A percentile compares a stretch with the other conserved stretches of the same genome.
Conservation (phyloP, 2,113 vertebrate genomes). For the Megaceryle maxima region DNA sequence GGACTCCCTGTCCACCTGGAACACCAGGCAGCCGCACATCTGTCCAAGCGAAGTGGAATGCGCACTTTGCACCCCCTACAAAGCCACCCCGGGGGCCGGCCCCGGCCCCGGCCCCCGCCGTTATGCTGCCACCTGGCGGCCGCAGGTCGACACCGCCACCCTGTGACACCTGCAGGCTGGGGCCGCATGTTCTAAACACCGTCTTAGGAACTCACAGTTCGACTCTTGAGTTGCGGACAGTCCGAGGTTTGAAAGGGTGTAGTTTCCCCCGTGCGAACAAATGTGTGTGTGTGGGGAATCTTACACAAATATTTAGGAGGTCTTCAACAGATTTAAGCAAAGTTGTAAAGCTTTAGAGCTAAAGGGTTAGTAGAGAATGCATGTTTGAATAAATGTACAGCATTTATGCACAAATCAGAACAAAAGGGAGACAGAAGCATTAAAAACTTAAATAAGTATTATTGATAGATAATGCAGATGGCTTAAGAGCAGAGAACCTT, state of each 20-base stretch:
- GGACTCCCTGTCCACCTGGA: fast-evolving
- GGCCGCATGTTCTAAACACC: too few species aligned
- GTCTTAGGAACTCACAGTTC: not conserved
- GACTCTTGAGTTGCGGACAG: too few species aligned
- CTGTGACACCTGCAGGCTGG: too few species aligned
- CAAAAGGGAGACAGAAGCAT: not conserved
- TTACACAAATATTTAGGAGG: not conserved
- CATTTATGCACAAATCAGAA: not conserved
- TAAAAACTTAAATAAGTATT: not conserved
- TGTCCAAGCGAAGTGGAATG: too few species aligned
- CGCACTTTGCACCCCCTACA: too few species aligned
- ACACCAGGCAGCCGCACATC: too few species aligned
- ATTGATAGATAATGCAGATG: not conserved
- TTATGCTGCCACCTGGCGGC: not conserved
- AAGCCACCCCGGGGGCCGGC: too few species aligned
- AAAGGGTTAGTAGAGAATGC: fast-evolving
- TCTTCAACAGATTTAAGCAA: fast-evolving
- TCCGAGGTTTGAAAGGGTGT: not conserved
- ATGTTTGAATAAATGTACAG: fast-evolving
- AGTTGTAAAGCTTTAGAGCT: fast-evolving
- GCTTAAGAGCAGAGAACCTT: not conserved
- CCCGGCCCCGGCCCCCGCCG: not conserved
- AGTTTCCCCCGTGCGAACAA: not conserved
- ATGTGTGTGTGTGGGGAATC: too few species aligned
- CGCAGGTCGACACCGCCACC: not conserved